These are phyloP conservation scores for Xylocopa sonorina DNA, from an alignment of 1,140 invertebrate genomes.

Conservation along the genomic window DNA sequence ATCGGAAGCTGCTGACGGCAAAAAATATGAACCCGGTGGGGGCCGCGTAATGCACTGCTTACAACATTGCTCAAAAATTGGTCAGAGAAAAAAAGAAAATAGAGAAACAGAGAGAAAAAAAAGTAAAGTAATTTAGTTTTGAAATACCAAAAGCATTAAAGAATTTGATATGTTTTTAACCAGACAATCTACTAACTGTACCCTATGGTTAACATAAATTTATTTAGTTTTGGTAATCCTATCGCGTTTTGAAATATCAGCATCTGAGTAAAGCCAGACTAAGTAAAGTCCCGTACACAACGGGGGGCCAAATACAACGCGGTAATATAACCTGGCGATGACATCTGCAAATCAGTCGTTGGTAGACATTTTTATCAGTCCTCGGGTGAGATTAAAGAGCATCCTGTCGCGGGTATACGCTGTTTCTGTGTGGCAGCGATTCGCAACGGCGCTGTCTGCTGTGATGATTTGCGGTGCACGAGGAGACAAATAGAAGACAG, in stretches of 20 bases:
- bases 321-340: slow-evolving; percentile 4
- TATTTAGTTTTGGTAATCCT: too few relatives aligned
- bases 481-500: slow-evolving; percentile 55
- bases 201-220: too few relatives aligned
- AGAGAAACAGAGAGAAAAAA: not conserved
- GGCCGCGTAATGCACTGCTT: not conserved
- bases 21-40: not conserved
- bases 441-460: slow-evolving; percentile 3
- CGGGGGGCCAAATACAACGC: not conserved
- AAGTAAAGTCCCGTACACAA: not conserved
- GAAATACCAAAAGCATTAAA: too few relatives aligned
- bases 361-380: slow-evolving; percentile 47
- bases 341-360: slow-evolving; percentile 20
- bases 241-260: slow-evolving; percentile 6
- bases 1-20: not conserved
- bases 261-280: not conserved
- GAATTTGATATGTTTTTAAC: too few relatives aligned
- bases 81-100: not conserved
- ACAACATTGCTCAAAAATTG: not conserved
- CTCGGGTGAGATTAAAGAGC: slow-evolving; percentile 30
- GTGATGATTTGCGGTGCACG: slow-evolving; percentile 4
- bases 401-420: slow-evolving; percentile 14
- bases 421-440: not conserved
- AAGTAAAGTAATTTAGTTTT: not conserved
- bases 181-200: too few relatives aligned